Conservation (phyloP, 2,797 vertebrate species). For the Chiroxiphia lanceolata region DNA sequence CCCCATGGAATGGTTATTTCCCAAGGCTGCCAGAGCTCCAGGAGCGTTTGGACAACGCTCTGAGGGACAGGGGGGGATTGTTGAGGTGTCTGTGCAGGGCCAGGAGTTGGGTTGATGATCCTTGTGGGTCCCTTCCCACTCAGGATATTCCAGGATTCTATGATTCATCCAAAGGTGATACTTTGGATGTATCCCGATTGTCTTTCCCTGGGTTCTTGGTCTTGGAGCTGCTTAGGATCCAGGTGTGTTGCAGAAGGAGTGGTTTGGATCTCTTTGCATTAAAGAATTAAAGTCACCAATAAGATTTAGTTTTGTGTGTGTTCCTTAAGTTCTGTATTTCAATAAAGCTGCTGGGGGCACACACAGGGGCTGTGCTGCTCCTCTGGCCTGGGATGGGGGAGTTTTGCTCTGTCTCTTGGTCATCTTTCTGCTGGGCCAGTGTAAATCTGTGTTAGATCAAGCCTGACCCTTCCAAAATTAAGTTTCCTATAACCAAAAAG, state of each 20-base stretch:
- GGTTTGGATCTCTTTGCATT: background rate
- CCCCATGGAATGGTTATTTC: background rate
- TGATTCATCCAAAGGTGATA: accelerated
- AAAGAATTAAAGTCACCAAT: accelerated
- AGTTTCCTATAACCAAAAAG: background rate
- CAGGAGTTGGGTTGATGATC: accelerated
- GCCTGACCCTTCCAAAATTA: background rate
- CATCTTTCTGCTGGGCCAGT: background rate
- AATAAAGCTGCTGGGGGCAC: background rate
- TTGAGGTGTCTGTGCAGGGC: background rate
- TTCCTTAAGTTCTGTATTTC: too few species aligned
- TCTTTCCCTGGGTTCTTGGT: background rate
- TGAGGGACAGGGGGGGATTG: background rate
- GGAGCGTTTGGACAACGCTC: background rate
- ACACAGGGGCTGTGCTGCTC: background rate
- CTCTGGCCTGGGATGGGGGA: accelerated
- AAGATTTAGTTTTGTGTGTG: accelerated
- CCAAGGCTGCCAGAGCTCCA: background rate
- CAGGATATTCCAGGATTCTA: background rate
- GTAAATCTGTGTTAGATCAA: accelerated
- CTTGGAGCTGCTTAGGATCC: background rate
- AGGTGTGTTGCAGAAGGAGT: background rate
- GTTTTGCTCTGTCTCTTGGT: accelerated
- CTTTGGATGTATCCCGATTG: too few species aligned
- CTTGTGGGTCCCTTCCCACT: background rate